These are phyloP conservation scores for Euwallacea fornicatus DNA, from an alignment of 1,140 invertebrate genomes.

Conservation along the genomic window DNA sequence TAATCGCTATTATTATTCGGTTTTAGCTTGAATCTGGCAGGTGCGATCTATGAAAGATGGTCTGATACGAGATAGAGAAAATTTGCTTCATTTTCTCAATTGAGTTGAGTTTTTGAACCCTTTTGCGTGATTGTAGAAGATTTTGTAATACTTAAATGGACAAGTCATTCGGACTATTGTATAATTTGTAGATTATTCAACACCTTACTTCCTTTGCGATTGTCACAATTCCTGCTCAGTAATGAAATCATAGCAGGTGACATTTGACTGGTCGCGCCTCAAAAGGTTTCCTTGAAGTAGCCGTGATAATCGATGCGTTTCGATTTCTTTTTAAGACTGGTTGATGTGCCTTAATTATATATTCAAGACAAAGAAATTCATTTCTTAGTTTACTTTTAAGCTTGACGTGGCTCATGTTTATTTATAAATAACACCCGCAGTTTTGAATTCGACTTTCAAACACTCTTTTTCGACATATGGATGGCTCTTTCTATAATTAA, in stretches of 20 bases:
- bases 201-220: too few relatives aligned
- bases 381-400: constrained; percentile 14
- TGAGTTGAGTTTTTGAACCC: too few relatives aligned
- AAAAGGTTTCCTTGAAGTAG: constrained; percentile 11
- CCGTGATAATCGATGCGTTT: constrained; percentile 12
- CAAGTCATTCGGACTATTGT: too few relatives aligned
- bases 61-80: too few relatives aligned
- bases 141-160: too few relatives aligned
- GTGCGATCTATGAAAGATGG: too few relatives aligned
- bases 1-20: too few relatives aligned
- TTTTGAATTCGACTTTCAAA: constrained; percentile 17
- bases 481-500: constrained; percentile 7
- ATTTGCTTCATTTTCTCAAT: too few relatives aligned
- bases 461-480: constrained; percentile 13
- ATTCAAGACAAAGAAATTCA: constrained; percentile 13
- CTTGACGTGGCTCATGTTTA: constrained; percentile 13
- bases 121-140: too few relatives aligned
- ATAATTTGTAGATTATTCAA: too few relatives aligned
- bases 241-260: background rate
- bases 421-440: constrained; percentile 14
- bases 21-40: too few relatives aligned
- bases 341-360: constrained; percentile 16
- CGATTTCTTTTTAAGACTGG: constrained; percentile 6
- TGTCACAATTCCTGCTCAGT: too few relatives aligned
- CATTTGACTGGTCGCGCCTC: background rate